phyloP scores from a whole-genome alignment of 2,113 vertebrate genomes.

The Paedocypris sp. region DNA sequence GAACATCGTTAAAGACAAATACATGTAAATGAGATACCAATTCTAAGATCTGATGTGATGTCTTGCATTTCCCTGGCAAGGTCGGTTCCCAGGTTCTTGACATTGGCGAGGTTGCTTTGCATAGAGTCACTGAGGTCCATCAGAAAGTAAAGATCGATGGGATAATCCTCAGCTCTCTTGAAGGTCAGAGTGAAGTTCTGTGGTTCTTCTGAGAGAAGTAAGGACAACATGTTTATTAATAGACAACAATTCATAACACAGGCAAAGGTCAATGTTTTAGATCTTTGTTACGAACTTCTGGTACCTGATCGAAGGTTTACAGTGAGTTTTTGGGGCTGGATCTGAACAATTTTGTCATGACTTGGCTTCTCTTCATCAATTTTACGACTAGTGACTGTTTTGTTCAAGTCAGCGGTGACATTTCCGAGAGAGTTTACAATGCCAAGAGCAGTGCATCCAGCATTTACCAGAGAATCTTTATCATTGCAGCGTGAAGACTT shows the following conservation, averaged over 20 bases:
- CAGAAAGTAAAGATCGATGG: conserved; percentile 92
- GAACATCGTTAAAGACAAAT: too few relatives aligned
- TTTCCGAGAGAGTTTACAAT: conserved; percentile 80
- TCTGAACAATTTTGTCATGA: conserved; percentile 83
- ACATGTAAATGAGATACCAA: conserved; percentile 58
- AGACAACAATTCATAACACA: too few relatives aligned
- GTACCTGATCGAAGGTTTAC: conserved; percentile 79
- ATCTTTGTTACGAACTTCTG: background rate
- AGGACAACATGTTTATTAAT: background rate
- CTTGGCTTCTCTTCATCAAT: conserved; percentile 66
- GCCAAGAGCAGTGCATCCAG: conserved; percentile 57
- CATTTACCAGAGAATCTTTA: conserved; percentile 69
- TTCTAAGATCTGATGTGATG: conserved; percentile 88
- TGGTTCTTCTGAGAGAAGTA: conserved; percentile 72
- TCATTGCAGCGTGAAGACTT: conserved; percentile 89
- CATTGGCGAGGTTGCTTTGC: conserved; percentile 91
- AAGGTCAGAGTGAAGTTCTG: conserved; percentile 82
- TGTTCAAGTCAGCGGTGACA: conserved; percentile 54
- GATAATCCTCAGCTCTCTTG: conserved; percentile 92
- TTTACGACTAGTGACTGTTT: conserved; percentile 75
- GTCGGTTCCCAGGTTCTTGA: conserved; percentile 84
- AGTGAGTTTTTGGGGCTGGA: conserved; percentile 83
- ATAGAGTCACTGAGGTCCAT: conserved; percentile 96
- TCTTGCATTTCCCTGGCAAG: conserved; percentile 80
- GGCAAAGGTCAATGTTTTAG: too few relatives aligned